Evolutionary conservation across 2,888 invertebrate species (phyloP), one percentile per base, ranked within the genome.

Genomic region (Dorcus parallelipipedus): DNA sequence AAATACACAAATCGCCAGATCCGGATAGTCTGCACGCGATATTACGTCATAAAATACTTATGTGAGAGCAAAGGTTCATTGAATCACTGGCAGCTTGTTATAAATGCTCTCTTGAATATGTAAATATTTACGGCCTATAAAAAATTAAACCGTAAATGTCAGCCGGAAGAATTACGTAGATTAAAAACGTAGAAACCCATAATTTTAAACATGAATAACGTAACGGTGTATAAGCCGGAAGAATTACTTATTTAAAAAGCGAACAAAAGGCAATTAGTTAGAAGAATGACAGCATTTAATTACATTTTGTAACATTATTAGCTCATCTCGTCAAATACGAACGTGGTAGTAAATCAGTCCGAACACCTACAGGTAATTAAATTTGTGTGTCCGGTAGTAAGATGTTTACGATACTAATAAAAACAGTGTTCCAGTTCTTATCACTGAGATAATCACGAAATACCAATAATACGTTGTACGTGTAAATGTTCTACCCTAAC

Each of bases 331-430:
- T 54, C 59, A 64, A 61, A 64, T 61, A 54, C 49, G 56, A 60
- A 61, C 54, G 58, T 48, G 61, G 51, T 52, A 57, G 58, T 72
- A 72, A 71, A 70, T 70, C 70, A 66, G 50, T 52, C 41, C 50
- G 62, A 61, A 61, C 63, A 68, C 70, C 68, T 67, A 71, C 69
- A 65, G 69, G 67, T 67, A 57, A 63, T 65, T 69, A 66, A 67
- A 70, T 70, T 71, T 70, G 71, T 64, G 68, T 67, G 68, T 68
- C 67, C 59, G 69, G 69, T 73, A 69, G 69, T 70, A 70, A 69
- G 68, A 68, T 64, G 68, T 73, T 73, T 71, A 73, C 65, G 70
- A 69, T 50, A 65, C 64, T 67, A 67, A 72, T 72, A 72, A 73
- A 69, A 67, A 50, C 51, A 59, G 70, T 71, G 71, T 69, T 70